These are phyloP conservation scores for Magallana nippona DNA, from an alignment of 2,888 invertebrate species.

Conservation along the genomic window DNA sequence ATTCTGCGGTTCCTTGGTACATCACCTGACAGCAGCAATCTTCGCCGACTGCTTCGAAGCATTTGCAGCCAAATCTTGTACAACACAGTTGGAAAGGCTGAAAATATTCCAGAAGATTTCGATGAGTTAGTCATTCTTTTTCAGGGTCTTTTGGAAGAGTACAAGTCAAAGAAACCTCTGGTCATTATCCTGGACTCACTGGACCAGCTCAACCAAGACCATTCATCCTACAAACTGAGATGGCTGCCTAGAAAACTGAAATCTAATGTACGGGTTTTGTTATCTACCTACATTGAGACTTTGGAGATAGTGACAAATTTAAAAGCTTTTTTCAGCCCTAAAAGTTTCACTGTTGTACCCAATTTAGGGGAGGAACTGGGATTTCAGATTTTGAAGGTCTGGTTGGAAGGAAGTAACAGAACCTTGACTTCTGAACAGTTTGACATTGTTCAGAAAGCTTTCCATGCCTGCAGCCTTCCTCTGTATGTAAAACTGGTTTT, in stretches of 20 bases:
- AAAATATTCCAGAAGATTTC: constrained; percentile 63
- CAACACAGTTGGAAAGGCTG: constrained; percentile 51
- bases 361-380: constrained; percentile 68
- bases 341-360: constrained; percentile 62
- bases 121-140: constrained; percentile 66
- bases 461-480: constrained; percentile 69
- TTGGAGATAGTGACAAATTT: constrained; percentile 68
- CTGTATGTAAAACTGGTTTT: constrained; percentile 72
- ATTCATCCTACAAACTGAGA: constrained; percentile 69
- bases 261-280: constrained; percentile 66
- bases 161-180: constrained; percentile 59
- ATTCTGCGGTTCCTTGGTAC: constrained; percentile 73
- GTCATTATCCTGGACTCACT: constrained; percentile 72
- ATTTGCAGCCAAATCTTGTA: constrained; percentile 70
- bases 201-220: constrained; percentile 69
- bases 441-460: constrained; percentile 64
- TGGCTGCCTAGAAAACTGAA: constrained; percentile 73
- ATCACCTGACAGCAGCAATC: constrained; percentile 69
- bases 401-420: constrained; percentile 63
- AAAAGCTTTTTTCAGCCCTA: constrained; percentile 50
- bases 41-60: constrained; percentile 65
- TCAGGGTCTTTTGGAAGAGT: constrained; percentile 59
- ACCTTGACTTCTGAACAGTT: constrained; percentile 68
- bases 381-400: constrained; percentile 64
- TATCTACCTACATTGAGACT: constrained; percentile 70